Conservation (phyloP, 2,113 vertebrate species). For the Callocephalon fimbriatum region DNA sequence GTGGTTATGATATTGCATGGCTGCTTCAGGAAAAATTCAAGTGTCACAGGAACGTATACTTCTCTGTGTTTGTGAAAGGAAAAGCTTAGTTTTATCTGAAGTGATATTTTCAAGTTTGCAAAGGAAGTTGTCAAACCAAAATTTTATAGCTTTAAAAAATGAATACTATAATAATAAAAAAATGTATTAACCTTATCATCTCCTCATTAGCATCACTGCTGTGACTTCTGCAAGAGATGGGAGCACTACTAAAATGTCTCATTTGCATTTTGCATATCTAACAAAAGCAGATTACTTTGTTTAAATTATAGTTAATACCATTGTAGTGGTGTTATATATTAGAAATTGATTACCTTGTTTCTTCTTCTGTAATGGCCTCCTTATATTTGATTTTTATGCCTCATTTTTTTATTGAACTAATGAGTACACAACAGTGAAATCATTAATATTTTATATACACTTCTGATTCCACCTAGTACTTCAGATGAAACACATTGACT, state of each 20-base stretch:
- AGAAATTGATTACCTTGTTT: conserved; percentile 72
- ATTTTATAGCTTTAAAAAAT: not conserved
- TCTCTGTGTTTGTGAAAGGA: not conserved
- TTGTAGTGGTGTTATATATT: conserved; percentile 63
- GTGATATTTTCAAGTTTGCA: not conserved
- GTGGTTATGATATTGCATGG: not conserved
- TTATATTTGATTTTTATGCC: conserved; percentile 65
- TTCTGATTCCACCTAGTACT: conserved; percentile 54
- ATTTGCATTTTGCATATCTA: conserved; percentile 74
- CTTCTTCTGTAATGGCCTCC: conserved; percentile 68
- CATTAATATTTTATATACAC: conserved; percentile 37
- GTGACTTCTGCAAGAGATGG: conserved; percentile 29
- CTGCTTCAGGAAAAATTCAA: not conserved
- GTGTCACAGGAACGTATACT: not conserved
- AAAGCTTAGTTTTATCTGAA: not conserved
- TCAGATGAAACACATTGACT: conserved; percentile 49
- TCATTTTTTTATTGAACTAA: conserved; percentile 69
- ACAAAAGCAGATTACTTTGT: conserved; percentile 59
- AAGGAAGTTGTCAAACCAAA: not conserved
- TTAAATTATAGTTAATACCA: conserved; percentile 73
- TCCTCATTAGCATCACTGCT: conserved; percentile 57
- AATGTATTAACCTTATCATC: conserved; percentile 67
- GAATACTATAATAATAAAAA: conserved; percentile 27
- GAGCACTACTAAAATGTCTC: conserved; percentile 64
- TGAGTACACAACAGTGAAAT: conserved; percentile 32